phyloP scores from a whole-genome alignment of 2,797 vertebrate species.

The Eremophila alpestris region DNA sequence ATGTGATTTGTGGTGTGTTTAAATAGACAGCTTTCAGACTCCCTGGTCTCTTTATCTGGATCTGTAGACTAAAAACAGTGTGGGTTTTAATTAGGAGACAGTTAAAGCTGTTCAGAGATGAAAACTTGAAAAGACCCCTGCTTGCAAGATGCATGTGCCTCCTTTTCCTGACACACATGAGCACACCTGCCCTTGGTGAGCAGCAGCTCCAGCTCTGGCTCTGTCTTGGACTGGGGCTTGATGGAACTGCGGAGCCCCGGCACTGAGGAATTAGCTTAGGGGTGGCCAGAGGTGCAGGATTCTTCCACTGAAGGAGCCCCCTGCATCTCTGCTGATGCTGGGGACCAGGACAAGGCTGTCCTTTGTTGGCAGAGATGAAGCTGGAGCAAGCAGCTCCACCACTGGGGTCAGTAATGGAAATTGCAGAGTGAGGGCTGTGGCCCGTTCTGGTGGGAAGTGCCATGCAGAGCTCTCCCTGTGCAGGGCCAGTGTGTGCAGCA shows the following conservation, averaged over 20 bases:
- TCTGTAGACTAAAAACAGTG: neutral
- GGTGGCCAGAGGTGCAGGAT: neutral
- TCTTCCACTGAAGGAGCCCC: neutral
- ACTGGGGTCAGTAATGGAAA: neutral
- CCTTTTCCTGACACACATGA: fast-evolving
- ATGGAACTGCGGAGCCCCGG: neutral
- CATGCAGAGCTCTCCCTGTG: fast-evolving
- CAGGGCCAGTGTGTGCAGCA: fast-evolving
- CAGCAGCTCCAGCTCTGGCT: neutral
- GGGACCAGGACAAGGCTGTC: neutral
- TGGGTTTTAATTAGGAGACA: conserved; percentile 25
- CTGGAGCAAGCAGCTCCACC: neutral
- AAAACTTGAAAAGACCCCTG: neutral
- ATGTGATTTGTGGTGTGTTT: neutral
- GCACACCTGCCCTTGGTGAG: fast-evolving
- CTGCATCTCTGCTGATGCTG: fast-evolving
- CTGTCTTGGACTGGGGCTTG: fast-evolving
- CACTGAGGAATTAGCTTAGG: neutral
- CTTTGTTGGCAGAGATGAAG: neutral
- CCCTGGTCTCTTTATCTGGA: neutral
- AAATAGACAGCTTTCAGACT: neutral
- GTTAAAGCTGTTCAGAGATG: neutral
- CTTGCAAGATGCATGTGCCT: neutral
- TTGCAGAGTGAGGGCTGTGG: neutral
- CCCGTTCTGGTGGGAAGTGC: neutral